Conservation (phyloP, 1,140 invertebrate genomes). For the Augochlora pura region DNA sequence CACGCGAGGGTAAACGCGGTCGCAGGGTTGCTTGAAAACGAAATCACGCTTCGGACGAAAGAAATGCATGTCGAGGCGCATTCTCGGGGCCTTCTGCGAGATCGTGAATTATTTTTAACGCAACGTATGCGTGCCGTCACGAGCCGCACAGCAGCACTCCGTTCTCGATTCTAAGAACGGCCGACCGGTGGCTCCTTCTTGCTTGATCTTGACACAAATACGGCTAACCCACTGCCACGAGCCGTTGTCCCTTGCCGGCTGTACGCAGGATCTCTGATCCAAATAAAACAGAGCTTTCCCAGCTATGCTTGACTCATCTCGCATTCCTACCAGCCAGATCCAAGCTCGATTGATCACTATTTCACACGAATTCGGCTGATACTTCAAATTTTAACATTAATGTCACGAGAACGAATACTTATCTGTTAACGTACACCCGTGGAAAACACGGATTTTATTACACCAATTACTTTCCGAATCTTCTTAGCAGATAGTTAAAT, state of each 20-base stretch:
- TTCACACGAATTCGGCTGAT: too few relatives aligned
- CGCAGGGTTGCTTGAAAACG: not conserved
- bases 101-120: slow-evolving; percentile 57
- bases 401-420: too few relatives aligned
- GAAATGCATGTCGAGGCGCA: slow-evolving; percentile 27
- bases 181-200: not conserved
- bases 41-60: not conserved
- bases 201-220: slow-evolving; percentile 73
- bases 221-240: slow-evolving; percentile 48
- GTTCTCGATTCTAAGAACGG: slow-evolving; percentile 8
- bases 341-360: too few relatives aligned
- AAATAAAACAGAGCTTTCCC: slow-evolving; percentile 51
- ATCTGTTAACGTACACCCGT: too few relatives aligned
- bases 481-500: too few relatives aligned
- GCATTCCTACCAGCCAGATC: slow-evolving; percentile 6
- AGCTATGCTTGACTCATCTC: slow-evolving; percentile 34
- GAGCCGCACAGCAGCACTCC: not conserved
- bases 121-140: slow-evolving; percentile 4
- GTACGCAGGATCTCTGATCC: slow-evolving; percentile 17
- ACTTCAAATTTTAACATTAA: too few relatives aligned
- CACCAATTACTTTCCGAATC: too few relatives aligned
- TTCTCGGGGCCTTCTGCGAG: not conserved
- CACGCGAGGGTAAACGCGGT: slow-evolving; percentile 7
- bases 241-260: slow-evolving; percentile 25
- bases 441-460: too few relatives aligned